Evolutionary conservation across 2,888 invertebrate species (phyloP).

Genomic region (Acronicta aceris): DNA sequence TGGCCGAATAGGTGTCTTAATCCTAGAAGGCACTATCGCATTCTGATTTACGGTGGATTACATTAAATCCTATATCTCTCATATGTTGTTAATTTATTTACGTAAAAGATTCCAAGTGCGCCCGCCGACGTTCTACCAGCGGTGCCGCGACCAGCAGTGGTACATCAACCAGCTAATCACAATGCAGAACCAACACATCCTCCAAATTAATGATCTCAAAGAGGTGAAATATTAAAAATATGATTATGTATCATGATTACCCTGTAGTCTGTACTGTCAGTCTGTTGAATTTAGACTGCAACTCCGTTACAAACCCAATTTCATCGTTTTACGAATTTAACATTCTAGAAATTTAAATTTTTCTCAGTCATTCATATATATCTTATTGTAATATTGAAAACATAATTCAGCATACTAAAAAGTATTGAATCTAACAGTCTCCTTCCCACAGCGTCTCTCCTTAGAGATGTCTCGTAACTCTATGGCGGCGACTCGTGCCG

Average conservation of each 20-base stretch:
- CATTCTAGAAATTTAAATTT: too few species aligned
- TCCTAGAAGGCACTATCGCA: not conserved
- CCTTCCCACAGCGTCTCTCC: slow-evolving; percentile 88
- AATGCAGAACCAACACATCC: slow-evolving; percentile 93
- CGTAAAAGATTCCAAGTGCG: slow-evolving; percentile 94
- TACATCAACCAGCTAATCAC: slow-evolving; percentile 95
- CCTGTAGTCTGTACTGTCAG: too few species aligned
- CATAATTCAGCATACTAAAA: not conserved
- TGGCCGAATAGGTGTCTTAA: too few species aligned
- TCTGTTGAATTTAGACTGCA: too few species aligned
- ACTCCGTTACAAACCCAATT: too few species aligned
- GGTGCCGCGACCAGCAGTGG: slow-evolving; percentile 97
- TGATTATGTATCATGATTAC: too few species aligned
- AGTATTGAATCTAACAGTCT: not conserved
- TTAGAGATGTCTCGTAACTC: slow-evolving; percentile 92
- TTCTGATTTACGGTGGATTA: not conserved
- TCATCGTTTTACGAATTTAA: too few species aligned
- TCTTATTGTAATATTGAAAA: not conserved
- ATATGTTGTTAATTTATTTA: slow-evolving; percentile 13
- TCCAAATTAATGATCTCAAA: slow-evolving; percentile 95
- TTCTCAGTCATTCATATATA: not conserved
- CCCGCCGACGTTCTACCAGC: slow-evolving; percentile 97
- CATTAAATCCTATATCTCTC: not conserved
- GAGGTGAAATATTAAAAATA: slow-evolving; percentile 86
- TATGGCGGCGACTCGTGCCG: slow-evolving; percentile 86